Percentiles rank a stretch among this genome's conserved stretches.
These are phyloP conservation scores for Melanchra persicariae DNA, from an alignment of 2,888 invertebrate species.

Conservation along the genomic window DNA sequence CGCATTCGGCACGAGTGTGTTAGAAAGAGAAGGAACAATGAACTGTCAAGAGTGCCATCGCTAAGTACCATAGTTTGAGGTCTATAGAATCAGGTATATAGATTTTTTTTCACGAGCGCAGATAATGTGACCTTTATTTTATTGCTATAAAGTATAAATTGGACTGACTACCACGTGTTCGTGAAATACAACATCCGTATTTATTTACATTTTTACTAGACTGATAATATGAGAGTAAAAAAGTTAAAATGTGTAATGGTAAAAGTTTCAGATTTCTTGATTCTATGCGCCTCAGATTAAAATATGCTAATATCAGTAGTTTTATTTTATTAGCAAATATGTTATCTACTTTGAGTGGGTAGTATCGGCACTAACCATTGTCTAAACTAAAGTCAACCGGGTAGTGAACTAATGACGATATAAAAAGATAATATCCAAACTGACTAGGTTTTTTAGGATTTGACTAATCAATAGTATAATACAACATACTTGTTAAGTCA, in stretches of 20 bases:
- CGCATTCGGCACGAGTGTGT: not conserved
- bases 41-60: slow-evolving; percentile 1
- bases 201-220: not conserved
- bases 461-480: slow-evolving; percentile 21
- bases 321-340: slow-evolving; percentile 15
- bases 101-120: not conserved
- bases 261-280: not conserved
- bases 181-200: not conserved
- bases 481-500: slow-evolving; percentile 1
- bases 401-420: not conserved
- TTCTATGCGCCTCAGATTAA: slow-evolving; percentile 15
- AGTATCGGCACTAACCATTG: not conserved
- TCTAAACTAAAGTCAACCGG: not conserved
- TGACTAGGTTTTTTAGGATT: slow-evolving; percentile 24
- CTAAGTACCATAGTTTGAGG: not conserved
- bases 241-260: not conserved
- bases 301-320: not conserved
- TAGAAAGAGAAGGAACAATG: not conserved
- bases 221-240: not conserved
- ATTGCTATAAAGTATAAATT: slow-evolving; percentile 23
- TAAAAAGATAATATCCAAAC: slow-evolving; percentile 10
- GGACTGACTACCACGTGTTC: not conserved
- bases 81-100: slow-evolving; percentile 9
- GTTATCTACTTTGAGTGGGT: not conserved
- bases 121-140: not conserved